Evolutionary conservation across 2,888 invertebrate genomes (phyloP), one percentile per base, ranked within the genome.

Genomic region (Rhagonycha fulva): DNA sequence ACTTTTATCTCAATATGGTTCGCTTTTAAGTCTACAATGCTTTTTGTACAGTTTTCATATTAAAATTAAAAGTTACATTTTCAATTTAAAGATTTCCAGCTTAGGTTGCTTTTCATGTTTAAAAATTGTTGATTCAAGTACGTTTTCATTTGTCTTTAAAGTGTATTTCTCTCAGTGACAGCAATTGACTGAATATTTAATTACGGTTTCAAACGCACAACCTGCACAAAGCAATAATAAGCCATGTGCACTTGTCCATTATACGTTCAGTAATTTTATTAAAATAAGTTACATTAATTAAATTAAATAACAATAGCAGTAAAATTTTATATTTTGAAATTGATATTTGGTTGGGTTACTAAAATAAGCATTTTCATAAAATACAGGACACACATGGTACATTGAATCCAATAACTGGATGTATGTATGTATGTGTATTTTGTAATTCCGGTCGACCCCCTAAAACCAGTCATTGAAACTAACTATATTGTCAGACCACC

Each of bases 401-500:
- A 85, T 84, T 84, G 84, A 84, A 85, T 85, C 84, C 82, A 82
- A 83, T 84, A 83, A 83, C 82, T 79, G 68, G 14, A 47, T 47
- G 47, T 47, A 47, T 47, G 47, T 47, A 47, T 47, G 47, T 47
- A n/a, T 47, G 32, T 79, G 79, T 81, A 82, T 82, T 84, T 82
- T 82, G 82, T 82, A 83, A 83, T 84, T 83, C 82, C 81, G 81
- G 80, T 79, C 76, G 80, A 80, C 81, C 83, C 83, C 83, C 83
- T 80, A 79, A 81, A 84, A 81, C 80, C 83, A 83, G 82, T 83
- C 83, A 84, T 82, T 82, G 85, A 84, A 84, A 84, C 85, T 84
- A 86, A 86, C 85, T 84, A 85, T 84, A 84, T 84, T 84, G 84
- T 84, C 85, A 84, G 83, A 80, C 85, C 85, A 85, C 85, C 85